phyloP scores from a whole-genome alignment of 2,113 vertebrate genomes.

The Ochotona princeps region DNA sequence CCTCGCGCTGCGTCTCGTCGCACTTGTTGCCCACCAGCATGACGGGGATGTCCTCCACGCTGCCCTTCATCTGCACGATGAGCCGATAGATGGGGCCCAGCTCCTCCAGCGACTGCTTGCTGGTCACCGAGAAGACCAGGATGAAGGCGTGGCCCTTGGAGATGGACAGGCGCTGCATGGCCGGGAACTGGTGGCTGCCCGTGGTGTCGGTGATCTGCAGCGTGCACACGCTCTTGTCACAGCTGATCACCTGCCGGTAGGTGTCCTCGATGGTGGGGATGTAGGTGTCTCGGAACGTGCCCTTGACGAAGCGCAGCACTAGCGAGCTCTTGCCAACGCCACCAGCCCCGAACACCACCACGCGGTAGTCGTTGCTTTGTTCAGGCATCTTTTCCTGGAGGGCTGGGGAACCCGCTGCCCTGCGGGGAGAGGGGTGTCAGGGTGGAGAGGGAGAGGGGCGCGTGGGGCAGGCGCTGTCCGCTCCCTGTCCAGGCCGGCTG shows the following conservation, averaged over 20 bases:
- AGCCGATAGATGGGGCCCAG: conserved; percentile 97
- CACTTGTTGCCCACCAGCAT: conserved; percentile 99
- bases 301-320: conserved; percentile 97
- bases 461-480: too few species aligned
- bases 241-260: conserved; percentile 98
- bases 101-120: conserved; percentile 97
- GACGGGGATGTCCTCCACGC: conserved; percentile 95
- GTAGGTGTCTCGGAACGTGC: conserved; percentile 97
- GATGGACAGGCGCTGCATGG: conserved; percentile 98
- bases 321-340: conserved; percentile 98
- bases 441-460: too few species aligned
- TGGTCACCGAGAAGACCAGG: conserved; percentile 97
- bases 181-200: conserved; percentile 97
- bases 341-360: conserved; percentile 97
- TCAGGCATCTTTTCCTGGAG: conserved; percentile 92
- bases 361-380: conserved; percentile 97
- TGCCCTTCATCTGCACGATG: conserved; percentile 97
- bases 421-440: conserved; percentile 56
- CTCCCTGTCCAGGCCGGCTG: too few species aligned
- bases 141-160: conserved; percentile 98
- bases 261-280: conserved; percentile 99
- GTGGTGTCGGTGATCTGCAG: conserved; percentile 99
- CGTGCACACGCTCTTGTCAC: conserved; percentile 97
- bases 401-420: conserved; percentile 60
- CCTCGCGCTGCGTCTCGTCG: conserved; percentile 96